Evolutionary conservation across 2,888 invertebrate genomes (phyloP).

Genomic region (Chaetoderma sp.): DNA sequence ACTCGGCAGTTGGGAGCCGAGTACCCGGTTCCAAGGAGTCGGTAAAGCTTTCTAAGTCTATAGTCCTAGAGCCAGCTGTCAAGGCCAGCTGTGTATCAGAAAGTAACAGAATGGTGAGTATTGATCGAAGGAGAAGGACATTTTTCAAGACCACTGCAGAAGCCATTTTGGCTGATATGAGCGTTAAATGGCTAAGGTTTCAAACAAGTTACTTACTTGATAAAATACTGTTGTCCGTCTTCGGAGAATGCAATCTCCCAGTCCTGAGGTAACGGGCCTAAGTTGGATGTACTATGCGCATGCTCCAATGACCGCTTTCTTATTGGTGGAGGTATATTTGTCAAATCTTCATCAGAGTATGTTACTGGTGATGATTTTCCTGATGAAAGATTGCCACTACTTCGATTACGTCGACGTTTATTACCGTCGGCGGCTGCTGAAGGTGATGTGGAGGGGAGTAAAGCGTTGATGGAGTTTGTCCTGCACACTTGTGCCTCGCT

Average conservation of each 20-base stretch:
- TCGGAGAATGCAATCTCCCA: slow-evolving; percentile 99
- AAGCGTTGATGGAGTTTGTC: slow-evolving; percentile 58
- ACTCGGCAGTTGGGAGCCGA: too few relatives aligned
- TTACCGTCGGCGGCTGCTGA: slow-evolving; percentile 73
- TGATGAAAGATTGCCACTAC: slow-evolving; percentile 72
- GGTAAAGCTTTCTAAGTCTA: too few relatives aligned
- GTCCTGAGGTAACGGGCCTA: slow-evolving; percentile 92
- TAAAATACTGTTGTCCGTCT: slow-evolving; percentile 96
- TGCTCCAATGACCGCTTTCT: slow-evolving; percentile 59
- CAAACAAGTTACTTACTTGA: slow-evolving; percentile 81
- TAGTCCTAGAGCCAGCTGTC: too few relatives aligned
- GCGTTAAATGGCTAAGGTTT: too few relatives aligned
- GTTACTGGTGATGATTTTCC: slow-evolving; percentile 42
- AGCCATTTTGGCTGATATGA: too few relatives aligned
- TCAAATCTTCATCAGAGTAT: slow-evolving; percentile 44
- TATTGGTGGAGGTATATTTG: slow-evolving; percentile 34
- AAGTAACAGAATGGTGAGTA: too few relatives aligned
- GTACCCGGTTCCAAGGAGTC: too few relatives aligned
- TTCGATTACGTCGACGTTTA: slow-evolving; percentile 72
- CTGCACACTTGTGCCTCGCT: slow-evolving; percentile 49
- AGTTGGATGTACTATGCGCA: slow-evolving; percentile 58
- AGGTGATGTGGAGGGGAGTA: slow-evolving; percentile 72
- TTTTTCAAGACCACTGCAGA: too few relatives aligned
- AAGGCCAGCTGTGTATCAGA: too few relatives aligned
- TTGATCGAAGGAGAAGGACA: too few relatives aligned